Evolutionary conservation across 2,797 vertebrate genomes (phyloP).

Genomic region (Spondyliosoma cantharus): DNA sequence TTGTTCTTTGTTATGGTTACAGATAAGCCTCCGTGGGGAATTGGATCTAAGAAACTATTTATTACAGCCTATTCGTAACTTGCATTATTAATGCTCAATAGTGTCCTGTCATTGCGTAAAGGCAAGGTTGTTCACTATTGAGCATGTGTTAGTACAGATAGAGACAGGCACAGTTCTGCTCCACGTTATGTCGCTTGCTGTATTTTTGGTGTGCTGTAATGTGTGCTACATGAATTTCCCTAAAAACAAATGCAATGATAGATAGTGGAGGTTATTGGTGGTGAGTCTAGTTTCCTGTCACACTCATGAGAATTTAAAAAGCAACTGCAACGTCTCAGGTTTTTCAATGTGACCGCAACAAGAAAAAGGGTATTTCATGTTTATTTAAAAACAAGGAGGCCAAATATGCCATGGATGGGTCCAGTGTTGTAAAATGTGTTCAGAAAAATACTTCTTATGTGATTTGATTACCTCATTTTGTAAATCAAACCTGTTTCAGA

Average conservation of each 20-base stretch:
- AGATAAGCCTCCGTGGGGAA: conserved; percentile 65
- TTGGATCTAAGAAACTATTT: conserved; percentile 53
- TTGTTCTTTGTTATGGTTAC: conserved; percentile 68
- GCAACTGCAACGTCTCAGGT: background rate
- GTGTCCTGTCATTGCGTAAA: conserved; percentile 59
- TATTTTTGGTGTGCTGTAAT: background rate
- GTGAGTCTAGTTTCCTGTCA: background rate
- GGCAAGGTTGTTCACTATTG: conserved; percentile 22
- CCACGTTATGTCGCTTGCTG: background rate
- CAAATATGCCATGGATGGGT: background rate
- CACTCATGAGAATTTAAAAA: background rate
- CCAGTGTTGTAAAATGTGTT: background rate
- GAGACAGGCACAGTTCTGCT: background rate
- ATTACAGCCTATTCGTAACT: conserved; percentile 54
- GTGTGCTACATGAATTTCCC: background rate
- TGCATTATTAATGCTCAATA: conserved; percentile 63
- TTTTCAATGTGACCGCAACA: background rate
- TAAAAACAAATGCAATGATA: background rate
- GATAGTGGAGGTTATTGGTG: background rate
- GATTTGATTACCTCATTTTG: background rate
- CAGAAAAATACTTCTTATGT: background rate
- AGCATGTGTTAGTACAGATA: conserved; percentile 16
- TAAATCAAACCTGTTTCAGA: background rate
- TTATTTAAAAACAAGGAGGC: background rate
- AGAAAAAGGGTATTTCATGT: background rate